Evolutionary conservation across 30 jellyfish, hydroid and myxozoan genomes (phyloP).

Genomic region (Turritopsis dohrnii): DNA sequence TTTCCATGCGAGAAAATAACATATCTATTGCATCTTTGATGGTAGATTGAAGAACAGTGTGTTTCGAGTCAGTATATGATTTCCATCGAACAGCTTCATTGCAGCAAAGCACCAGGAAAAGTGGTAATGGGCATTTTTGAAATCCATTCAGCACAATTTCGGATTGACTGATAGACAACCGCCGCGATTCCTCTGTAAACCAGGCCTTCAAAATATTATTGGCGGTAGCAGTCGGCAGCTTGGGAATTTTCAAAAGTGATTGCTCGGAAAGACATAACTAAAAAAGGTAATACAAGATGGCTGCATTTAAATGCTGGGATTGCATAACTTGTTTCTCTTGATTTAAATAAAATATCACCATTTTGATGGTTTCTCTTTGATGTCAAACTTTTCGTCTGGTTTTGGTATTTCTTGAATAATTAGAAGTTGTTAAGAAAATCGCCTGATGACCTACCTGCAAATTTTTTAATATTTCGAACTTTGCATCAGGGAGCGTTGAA

Average conservation of each 20-base stretch:
- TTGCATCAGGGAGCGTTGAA: conserved; percentile 70
- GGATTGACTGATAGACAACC: conserved; percentile 38
- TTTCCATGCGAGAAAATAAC: conserved; percentile 55
- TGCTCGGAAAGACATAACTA: not conserved
- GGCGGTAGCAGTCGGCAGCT: not conserved
- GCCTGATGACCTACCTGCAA: too few species aligned
- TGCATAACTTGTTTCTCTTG: too few species aligned
- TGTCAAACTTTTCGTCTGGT: too few species aligned
- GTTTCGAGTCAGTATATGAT: conserved; percentile 51
- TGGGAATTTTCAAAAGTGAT: not conserved
- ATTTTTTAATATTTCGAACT: conserved; percentile 44
- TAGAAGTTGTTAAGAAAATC: too few species aligned
- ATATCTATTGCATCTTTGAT: conserved; percentile 62
- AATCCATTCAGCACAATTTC: conserved; percentile 35
- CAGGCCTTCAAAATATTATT: conserved; percentile 36
- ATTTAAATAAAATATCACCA: too few species aligned
- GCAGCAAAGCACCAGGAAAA: conserved; percentile 55
- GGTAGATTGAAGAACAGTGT: conserved; percentile 40
- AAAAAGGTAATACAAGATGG: not conserved
- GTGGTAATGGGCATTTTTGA: conserved; percentile 62
- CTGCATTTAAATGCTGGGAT: not conserved
- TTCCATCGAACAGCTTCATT: conserved; percentile 80
- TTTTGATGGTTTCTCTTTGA: too few species aligned
- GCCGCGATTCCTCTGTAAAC: conserved; percentile 38
- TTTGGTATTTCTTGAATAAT: too few species aligned